These are phyloP conservation scores for Ursus arctos DNA, from an alignment of 2,113 vertebrate species.

Conservation along the genomic window DNA sequence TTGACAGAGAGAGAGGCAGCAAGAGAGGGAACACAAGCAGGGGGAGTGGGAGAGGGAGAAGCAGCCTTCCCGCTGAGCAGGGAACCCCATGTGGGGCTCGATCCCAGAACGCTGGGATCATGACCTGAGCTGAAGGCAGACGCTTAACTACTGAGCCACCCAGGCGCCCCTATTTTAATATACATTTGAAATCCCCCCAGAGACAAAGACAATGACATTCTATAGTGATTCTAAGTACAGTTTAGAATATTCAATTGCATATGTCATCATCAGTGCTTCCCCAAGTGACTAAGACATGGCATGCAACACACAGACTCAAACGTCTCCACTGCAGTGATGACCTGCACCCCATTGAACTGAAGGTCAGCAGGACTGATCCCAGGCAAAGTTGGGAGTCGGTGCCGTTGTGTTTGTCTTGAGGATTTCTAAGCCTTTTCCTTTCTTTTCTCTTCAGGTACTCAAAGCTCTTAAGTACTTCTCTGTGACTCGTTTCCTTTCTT, in stretches of 20 bases:
- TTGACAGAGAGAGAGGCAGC: too few relatives aligned
- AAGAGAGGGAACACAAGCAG: too few relatives aligned
- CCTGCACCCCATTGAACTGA: background rate
- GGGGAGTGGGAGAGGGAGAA: too few relatives aligned
- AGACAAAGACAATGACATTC: slow-evolving; percentile 25
- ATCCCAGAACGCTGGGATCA: too few relatives aligned
- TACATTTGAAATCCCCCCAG: background rate
- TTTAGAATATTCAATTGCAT: slow-evolving; percentile 29
- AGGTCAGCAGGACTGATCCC: background rate
- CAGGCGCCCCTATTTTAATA: background rate
- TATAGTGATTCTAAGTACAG: slow-evolving; percentile 15
- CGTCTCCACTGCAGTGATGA: background rate
- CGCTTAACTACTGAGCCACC: too few relatives aligned
- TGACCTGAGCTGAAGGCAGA: too few relatives aligned
- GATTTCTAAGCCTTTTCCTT: background rate
- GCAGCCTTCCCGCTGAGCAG: too few relatives aligned
- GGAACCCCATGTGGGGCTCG: too few relatives aligned
- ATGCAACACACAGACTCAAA: background rate
- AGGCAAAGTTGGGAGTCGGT: background rate
- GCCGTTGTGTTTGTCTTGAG: background rate
- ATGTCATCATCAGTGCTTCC: background rate
- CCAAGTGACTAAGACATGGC: background rate
- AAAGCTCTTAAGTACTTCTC: background rate
- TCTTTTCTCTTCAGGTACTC: background rate
- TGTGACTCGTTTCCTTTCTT: background rate